Base-by-base conservation (phyloP, 1,140 invertebrate species). In the Hylyphantes graminicola region DNA sequence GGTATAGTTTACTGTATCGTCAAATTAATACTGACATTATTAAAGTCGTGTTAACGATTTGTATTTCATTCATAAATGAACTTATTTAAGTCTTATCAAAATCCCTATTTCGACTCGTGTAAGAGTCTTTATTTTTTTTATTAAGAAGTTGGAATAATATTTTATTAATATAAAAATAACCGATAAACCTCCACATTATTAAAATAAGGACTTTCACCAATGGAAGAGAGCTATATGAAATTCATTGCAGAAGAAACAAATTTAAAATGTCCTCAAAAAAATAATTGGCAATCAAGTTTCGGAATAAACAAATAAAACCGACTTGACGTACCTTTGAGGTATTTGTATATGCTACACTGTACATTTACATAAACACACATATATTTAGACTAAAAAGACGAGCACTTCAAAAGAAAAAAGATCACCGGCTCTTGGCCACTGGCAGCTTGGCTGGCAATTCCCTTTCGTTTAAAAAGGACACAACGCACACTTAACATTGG, bases 371-470 rank as follows among this genome's bases (percentile, higher is more conserved):
- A 59, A 17, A 83, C 61, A 81, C 55, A 83, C 80, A 59, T 57
- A 81, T 19, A 70, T 15, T 65, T 17, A 65, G 51, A 53, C 48
- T 53, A 70, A 65, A 83, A 81, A 75, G 15, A 83, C 59, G 67
- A 81, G 55, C 55, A 73, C 51, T 51, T 67, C 13, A 73, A 72
- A 83, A 81, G 53, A 73, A 53, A 61, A 55, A 21, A 74, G 15
- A 74, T 83, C 80, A 83, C 80, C 70, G 80, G 80, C 80, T 48
- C 59, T 83, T 12, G 80, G 59, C 57, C 57, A 81, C 68, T 81
- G 78, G 59, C 80, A 83, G 80, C 80, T 83, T 83, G 59, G 80
- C 80, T 83, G 80, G 80, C 80, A 75, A 81, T 73, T 83, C 55
- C 51, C 55, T 75, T 74, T 83, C 35, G 11, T 10, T 12, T 15